Base-by-base conservation (phyloP, 2,888 invertebrate species). In the Drosophila neoperkinsi region DNA sequence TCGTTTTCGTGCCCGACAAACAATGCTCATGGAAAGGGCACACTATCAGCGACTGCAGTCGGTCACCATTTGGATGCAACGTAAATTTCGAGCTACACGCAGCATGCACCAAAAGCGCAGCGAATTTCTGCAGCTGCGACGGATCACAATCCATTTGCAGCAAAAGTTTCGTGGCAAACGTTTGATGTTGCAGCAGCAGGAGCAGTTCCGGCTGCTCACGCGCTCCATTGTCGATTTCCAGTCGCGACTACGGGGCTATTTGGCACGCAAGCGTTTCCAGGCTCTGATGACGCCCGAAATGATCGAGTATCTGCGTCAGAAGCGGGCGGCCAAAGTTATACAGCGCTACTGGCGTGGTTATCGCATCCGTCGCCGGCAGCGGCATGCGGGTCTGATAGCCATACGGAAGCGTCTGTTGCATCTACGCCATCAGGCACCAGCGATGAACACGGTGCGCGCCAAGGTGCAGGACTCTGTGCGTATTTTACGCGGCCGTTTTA, bases 291-390 rank as follows among this genome's bases (percentile, higher is more conserved):
- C 94, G 71, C 90, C 93, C 2, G 94, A 94, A 89, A 92, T 92
- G 68, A 93, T 91, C 78, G 94, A 94, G 81, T 91, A 94, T 55
- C 88, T 93, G 63, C 92, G 91, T 60, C 92, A 89, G 36, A 91
- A 93, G 75, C 93, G 93, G 74, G 96, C 96, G 6, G 96, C 95
- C 16, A 94, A 94, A 3, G 94, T 94, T 85, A 96, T 96, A 84
- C 96, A 96, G 94, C 94, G 95, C 6, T 91, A 94, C 53, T 95
- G 94, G 93, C 94, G 95, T 3, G 95, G 95, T 0, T 94, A 95
- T 82, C 89, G 83, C 31, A 93, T 86, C 5, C 91, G 93, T 13
- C 87, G 84, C 21, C 86, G 84, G 11, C 91, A 86, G 46, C 89
- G 90, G 21, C 88, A 84, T 58, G 64, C 85, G 11, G 84, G 82